Base-by-base conservation (phyloP, 2,113 vertebrate species). In the Andinoacara biseriatus region DNA sequence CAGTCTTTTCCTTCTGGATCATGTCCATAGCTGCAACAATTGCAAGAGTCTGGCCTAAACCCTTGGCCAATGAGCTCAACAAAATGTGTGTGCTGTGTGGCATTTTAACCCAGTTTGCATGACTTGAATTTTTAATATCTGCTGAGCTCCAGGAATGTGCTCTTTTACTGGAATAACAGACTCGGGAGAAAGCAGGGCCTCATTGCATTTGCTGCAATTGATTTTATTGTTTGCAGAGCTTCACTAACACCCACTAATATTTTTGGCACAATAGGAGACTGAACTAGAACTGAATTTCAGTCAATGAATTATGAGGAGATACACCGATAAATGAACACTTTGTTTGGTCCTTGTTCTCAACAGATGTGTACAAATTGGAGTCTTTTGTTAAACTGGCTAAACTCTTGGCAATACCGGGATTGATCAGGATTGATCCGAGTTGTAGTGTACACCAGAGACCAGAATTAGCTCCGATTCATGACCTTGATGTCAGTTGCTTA, bases 41-140 rank as follows among this genome's bases (percentile, higher is more conserved):
- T 87, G 85, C 84, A 72, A 54, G 20, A 76, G 67, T 85, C 80
- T 77, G 78, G 83, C 82, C 31, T 54, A 38, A 65, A 54, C 46
- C 40, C 40, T 31, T 67, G 69, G 86, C 88, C 49, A 33, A 85
- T 80, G 86, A 89, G 80, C 86, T 59, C 63, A 60, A 69, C 89
- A 88, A 78, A 92, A 93, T 90, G 77, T 93, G 85, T 82, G 60
- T 46, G 43, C 85, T 87, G 79, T 87, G 85, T 87, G 80, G 85
- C 65, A 62, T 91, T 91, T 93, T 94, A 93, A 92, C 90, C 91
- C 90, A 90, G 87, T 94, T 94, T 95, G 85, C 54, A 62, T 94
- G 88, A 93, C 91, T 91, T 93, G 83, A 91, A 93, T 94, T 83
- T 92, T 91, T 92, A 61, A 94, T 90, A 87, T 87, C 80, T 76